Evolutionary conservation across 2,113 vertebrate genomes (phyloP), one percentile per base, ranked within the genome.

Genomic region (Bettongia penicillata): DNA sequence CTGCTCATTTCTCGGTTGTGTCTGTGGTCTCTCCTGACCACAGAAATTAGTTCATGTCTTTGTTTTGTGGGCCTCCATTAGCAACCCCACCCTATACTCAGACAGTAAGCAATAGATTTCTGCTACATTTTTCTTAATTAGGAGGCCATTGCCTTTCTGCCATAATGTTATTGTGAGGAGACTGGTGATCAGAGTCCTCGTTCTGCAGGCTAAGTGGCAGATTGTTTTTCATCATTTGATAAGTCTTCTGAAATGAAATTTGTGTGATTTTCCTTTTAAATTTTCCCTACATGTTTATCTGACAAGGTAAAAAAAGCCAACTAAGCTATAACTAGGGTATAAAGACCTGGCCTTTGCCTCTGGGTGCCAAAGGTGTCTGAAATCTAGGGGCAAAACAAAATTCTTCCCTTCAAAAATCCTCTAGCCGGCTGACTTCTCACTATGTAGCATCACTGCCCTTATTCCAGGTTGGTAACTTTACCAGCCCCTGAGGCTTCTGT

Each of bases 1-100:
- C 48, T 26, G 2, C 51, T 28, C 2, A 19, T 23, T 0, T 9
- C 53, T 49, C 3, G 0, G 0, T 25, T 6, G 48, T 51, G 26
- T n/a, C 84, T 37, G 12, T 23, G 24, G 14, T 0, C 43, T 43
- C 12, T 49, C 37, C 51, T 23, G 52, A 47, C 61, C 1, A 0
- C 3, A 0, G 47, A 53, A 89, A 89, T 57, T 2, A 0, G 43
- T 52, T 90, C 91, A 1, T 0, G 0, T 28, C 90, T 84, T 92
- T 4, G 3, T 14, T 55, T 52, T 61, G 28, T 2, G 1, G 19
- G 0, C 14, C 53, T 89, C 6, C 26, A 14, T 89, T 57, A n/a
- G 31, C 47, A 52, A 37, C 1, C 92, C n/a, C 68, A 84, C 61
- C 90, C 47, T 22, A 0, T 31, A 61, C 43, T 90, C 47, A 49